Conservation (phyloP, 2,888 invertebrate genomes). For the Drosophila neutralis region DNA sequence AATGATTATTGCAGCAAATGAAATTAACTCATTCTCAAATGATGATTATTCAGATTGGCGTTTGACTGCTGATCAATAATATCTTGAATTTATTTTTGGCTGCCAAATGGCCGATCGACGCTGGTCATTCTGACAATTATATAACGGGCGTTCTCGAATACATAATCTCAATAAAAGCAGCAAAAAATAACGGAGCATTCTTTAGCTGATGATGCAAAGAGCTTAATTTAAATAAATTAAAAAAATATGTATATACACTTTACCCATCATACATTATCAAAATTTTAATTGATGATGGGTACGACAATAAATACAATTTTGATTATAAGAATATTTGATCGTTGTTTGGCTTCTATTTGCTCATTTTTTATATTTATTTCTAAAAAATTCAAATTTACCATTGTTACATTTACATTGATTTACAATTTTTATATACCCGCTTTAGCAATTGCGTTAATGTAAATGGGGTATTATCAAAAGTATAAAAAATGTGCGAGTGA, state of each 20-base stretch:
- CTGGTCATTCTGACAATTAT: conserved; percentile 35
- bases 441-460: background rate
- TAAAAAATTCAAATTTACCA: background rate
- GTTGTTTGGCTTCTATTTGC: background rate
- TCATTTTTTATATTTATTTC: background rate
- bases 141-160: conserved; percentile 43
- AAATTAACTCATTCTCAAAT: conserved; percentile 12
- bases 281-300: background rate
- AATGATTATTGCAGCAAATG: conserved; percentile 20
- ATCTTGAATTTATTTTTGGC: conserved; percentile 26
- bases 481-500: conserved; percentile 9
- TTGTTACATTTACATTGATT: background rate
- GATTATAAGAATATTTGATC: background rate
- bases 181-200: background rate
- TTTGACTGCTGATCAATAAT: conserved; percentile 35
- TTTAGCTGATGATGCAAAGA: background rate
- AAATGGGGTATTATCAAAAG: conserved; percentile 21
- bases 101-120: conserved; percentile 29
- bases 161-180: conserved; percentile 14
- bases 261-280: background rate
- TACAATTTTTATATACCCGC: background rate
- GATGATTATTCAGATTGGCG: conserved; percentile 3
- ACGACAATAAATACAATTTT: background rate
- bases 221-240: background rate
- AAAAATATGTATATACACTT: background rate